Evolutionary conservation across 2,113 vertebrate species (phyloP).

Genomic region (Rhabdornis inornatus): DNA sequence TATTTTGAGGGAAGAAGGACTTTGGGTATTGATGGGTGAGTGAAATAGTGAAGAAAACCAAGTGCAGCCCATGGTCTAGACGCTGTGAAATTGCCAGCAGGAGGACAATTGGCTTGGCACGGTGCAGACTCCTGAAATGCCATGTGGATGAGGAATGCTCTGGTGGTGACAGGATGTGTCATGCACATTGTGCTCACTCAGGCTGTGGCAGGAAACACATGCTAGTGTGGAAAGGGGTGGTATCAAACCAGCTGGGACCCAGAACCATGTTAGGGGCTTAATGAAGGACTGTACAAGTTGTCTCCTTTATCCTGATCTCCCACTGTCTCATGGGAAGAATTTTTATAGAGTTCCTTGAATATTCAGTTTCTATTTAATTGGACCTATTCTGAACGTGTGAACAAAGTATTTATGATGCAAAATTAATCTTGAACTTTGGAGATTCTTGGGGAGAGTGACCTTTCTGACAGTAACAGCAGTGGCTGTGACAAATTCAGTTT

Average conservation of each 20-base stretch:
- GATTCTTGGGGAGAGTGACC: accelerated
- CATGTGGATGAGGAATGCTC: neutral
- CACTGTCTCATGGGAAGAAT: neutral
- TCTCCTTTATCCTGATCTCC: neutral
- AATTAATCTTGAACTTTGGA: neutral
- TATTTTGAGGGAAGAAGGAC: neutral
- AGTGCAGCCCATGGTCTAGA: neutral
- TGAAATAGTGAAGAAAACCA: neutral
- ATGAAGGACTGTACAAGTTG: neutral
- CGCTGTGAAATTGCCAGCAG: neutral
- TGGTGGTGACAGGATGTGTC: neutral
- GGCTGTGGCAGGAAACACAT: neutral
- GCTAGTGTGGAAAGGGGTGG: neutral
- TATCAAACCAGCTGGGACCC: neutral
- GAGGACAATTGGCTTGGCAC: neutral
- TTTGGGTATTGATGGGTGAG: neutral
- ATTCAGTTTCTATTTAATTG: neutral
- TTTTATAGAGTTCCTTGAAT: neutral
- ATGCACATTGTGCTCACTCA: neutral
- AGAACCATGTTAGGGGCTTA: accelerated
- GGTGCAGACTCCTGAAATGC: neutral
- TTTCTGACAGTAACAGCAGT: neutral
- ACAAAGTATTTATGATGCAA: neutral
- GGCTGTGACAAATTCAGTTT: neutral
- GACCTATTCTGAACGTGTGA: accelerated